phyloP scores from a whole-genome alignment of 2,113 vertebrate species.

The Sander lucioperca region DNA sequence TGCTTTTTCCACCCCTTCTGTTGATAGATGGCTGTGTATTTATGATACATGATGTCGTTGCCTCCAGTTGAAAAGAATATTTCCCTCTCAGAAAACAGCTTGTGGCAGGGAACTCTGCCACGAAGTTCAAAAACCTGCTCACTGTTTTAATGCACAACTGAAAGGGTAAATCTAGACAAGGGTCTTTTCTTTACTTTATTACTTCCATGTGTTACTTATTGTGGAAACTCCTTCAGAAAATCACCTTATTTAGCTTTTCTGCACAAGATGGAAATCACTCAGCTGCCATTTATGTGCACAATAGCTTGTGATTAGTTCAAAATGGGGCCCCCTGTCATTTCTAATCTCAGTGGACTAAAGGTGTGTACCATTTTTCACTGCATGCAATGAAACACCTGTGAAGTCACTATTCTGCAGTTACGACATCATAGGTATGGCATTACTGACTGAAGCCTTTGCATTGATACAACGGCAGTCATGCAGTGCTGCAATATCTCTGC shows the following conservation, averaged over 20 bases:
- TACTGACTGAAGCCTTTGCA: not conserved
- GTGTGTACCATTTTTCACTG: slow-evolving; percentile 12
- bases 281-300: not conserved
- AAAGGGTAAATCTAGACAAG: not conserved
- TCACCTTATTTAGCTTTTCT: not conserved
- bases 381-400: not conserved
- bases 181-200: slow-evolving; percentile 7
- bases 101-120: slow-evolving; percentile 5
- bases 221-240: not conserved
- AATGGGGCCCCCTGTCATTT: not conserved
- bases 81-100: slow-evolving; percentile 6
- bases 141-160: not conserved
- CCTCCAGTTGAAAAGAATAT: not conserved
- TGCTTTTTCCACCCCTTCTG: not conserved
- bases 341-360: slow-evolving; percentile 23
- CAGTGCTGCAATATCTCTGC: not conserved
- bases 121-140: slow-evolving; percentile 4
- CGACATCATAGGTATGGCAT: not conserved
- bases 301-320: not conserved
- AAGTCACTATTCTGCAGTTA: not conserved
- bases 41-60: slow-evolving; percentile 23
- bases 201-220: not conserved
- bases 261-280: not conserved
- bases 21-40: not conserved
- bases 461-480: slow-evolving; percentile 21